These are phyloP conservation scores for Calyptomena viridis DNA, from an alignment of 2,113 vertebrate genomes.

Conservation along the genomic window DNA sequence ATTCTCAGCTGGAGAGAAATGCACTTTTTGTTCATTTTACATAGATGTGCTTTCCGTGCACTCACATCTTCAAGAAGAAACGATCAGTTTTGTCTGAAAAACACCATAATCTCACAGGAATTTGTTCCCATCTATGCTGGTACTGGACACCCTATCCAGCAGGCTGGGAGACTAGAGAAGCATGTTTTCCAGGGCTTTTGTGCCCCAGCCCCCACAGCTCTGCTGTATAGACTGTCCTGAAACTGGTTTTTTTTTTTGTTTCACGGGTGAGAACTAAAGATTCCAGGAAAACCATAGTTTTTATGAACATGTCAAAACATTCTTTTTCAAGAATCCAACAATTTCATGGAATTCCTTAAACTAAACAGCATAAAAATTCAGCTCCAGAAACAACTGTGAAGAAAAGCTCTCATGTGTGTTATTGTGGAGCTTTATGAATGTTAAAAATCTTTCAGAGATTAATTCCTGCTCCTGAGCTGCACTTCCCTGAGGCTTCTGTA, in stretches of 20 bases:
- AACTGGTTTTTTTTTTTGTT: background rate
- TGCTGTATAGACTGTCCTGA: background rate
- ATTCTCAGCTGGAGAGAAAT: background rate
- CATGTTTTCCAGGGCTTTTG: background rate
- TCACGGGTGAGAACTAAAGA: background rate
- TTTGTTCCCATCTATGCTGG: background rate
- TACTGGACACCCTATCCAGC: background rate
- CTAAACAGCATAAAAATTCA: background rate
- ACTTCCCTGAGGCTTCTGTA: background rate
- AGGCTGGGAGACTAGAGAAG: background rate
- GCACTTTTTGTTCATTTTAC: background rate
- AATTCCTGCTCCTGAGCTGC: background rate
- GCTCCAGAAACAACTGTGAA: background rate
- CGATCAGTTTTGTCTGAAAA: background rate
- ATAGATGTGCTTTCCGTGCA: background rate
- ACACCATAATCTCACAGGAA: background rate
- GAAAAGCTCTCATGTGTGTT: background rate
- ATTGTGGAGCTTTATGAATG: background rate
- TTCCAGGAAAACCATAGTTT: background rate
- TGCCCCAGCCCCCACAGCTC: background rate
- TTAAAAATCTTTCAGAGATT: background rate
- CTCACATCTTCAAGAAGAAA: background rate
- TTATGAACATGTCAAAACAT: background rate
- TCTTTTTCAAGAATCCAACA: background rate
- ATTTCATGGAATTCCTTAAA: background rate